phyloP scores from a whole-genome alignment of 1,140 invertebrate species.

The Gryon sp. region DNA sequence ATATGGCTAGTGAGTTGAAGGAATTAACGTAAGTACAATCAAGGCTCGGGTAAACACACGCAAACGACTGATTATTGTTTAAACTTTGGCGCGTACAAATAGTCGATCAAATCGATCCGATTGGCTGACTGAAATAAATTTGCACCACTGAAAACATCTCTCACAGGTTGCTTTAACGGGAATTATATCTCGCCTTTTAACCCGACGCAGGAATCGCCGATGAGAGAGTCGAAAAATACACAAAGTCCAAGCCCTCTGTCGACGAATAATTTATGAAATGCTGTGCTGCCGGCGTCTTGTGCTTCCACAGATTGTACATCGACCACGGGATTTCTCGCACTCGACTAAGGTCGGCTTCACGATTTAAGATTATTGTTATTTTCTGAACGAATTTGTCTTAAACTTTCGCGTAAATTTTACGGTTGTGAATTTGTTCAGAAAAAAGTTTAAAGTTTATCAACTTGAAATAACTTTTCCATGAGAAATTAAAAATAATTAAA shows the following conservation, averaged over 20 bases:
- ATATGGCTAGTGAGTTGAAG: constrained; percentile 51
- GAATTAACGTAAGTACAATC: constrained; percentile 63
- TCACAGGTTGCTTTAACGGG: background rate
- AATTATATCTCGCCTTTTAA: background rate
- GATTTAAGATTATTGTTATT: background rate
- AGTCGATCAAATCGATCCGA: constrained; percentile 45
- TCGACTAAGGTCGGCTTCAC: background rate
- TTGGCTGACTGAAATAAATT: constrained; percentile 28
- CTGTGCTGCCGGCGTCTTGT: no score
- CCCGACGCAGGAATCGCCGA: background rate
- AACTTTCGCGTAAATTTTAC: no score
- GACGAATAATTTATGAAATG: constrained; percentile 8
- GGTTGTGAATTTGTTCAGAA: no score
- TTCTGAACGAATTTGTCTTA: background rate
- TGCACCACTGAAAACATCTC: constrained; percentile 5
- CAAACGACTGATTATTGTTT: constrained; percentile 59
- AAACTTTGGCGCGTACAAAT: constrained; percentile 50
- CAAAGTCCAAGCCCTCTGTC: background rate
- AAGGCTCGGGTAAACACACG: constrained; percentile 50
- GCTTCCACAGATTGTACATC: constrained; percentile 1
- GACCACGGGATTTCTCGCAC: background rate
- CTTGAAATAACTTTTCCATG: background rate
- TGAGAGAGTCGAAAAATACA: no score
- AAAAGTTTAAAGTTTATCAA: background rate
- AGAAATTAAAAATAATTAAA: no score